A percentile compares a stretch with the other conserved stretches of the same genome.
Conservation (phyloP, 2,888 invertebrate species). For the Ichneumoninae sp. region DNA sequence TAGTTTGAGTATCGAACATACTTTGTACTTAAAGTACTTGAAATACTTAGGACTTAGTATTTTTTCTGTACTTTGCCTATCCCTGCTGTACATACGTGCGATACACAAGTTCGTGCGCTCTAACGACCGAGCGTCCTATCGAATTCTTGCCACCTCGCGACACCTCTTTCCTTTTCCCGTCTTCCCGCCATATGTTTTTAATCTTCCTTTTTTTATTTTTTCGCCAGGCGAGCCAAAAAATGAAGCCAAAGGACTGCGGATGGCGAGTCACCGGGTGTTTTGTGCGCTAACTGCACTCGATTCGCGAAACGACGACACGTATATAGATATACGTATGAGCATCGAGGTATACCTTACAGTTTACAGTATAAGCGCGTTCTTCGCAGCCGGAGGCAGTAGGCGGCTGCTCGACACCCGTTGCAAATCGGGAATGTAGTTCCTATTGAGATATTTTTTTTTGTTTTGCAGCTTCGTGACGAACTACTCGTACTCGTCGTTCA, state of each 20-base stretch:
- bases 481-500: constrained; percentile 41
- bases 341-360: constrained; percentile 17
- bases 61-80: no score
- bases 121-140: neutral
- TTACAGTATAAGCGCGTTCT: constrained; percentile 8
- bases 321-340: neutral
- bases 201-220: neutral
- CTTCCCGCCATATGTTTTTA: neutral
- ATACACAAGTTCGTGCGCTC: neutral
- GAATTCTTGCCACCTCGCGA: neutral
- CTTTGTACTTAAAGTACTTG: neutral
- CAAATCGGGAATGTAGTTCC: constrained; percentile 54
- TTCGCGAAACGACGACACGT: neutral
- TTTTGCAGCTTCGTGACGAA: constrained; percentile 11
- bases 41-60: no score
- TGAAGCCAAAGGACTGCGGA: neutral
- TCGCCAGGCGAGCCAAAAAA: neutral
- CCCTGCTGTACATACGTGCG: neutral
- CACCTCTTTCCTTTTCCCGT: neutral
- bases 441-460: constrained; percentile 45
- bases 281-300: neutral
- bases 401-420: constrained; percentile 46
- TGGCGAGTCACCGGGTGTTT: neutral
- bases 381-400: constrained; percentile 44
- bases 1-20: neutral